phyloP scores from a whole-genome alignment of 2,888 invertebrate species.

The Spodoptera littoralis region DNA sequence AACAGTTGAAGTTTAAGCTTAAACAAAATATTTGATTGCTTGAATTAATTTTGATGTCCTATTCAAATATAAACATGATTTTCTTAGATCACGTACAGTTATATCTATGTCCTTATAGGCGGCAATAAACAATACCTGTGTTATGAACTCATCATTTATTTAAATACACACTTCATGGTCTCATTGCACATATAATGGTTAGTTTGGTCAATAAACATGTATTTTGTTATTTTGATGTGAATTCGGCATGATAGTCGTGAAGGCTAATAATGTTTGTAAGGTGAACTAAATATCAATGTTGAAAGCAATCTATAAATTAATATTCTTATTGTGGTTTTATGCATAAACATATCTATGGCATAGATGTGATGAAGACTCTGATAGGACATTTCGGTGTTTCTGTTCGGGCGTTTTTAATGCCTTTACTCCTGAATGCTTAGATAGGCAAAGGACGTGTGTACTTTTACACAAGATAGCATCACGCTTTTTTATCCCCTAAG shows the following conservation, averaged over 20 bases:
- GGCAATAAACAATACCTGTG: slow-evolving; percentile 48
- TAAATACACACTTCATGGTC: slow-evolving; percentile 59
- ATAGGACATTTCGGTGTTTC: too few relatives aligned
- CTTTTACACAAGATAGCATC: too few relatives aligned
- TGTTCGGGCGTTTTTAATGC: too few relatives aligned
- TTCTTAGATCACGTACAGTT: slow-evolving; percentile 22
- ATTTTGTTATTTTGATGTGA: slow-evolving; percentile 66
- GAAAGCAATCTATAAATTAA: slow-evolving; percentile 16
- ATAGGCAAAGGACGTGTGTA: too few relatives aligned
- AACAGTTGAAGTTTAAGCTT: too few relatives aligned
- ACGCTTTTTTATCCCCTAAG: too few relatives aligned
- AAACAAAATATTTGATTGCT: too few relatives aligned
- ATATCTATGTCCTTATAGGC: slow-evolving; percentile 35
- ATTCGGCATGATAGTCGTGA: slow-evolving; percentile 61
- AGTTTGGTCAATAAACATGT: slow-evolving; percentile 59
- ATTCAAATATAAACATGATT: slow-evolving; percentile 15
- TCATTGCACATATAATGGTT: slow-evolving; percentile 59
- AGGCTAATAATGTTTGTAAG: slow-evolving; percentile 59
- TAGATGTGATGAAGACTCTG: too few relatives aligned
- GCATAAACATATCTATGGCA: too few relatives aligned
- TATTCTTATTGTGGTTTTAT: background rate
- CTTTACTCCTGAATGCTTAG: too few relatives aligned
- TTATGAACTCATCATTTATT: slow-evolving; percentile 57
- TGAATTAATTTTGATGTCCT: too few relatives aligned
- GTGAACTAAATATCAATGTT: slow-evolving; percentile 57